Base-by-base conservation (phyloP, 2,888 invertebrate species). In the Aporophyla nigra region DNA sequence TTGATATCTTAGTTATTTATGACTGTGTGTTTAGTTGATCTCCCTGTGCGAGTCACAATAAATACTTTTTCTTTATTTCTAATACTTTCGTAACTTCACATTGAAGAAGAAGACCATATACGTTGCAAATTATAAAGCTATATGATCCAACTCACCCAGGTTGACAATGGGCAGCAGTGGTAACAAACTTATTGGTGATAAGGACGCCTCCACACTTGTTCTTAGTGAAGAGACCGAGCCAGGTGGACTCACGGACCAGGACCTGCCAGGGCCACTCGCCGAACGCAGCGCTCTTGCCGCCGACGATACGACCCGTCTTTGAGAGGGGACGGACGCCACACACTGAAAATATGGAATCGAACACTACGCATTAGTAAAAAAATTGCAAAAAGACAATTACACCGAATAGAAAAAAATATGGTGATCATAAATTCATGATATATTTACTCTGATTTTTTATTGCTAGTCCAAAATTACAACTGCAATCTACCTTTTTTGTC, bases 221-320 rank as follows among this genome's bases (percentile, higher is more conserved):
- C 94, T 99, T 99, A 67, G 99, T 99, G 94, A 99, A 99, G 33
- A 99, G 97, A 0, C 99, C 99, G 62, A 99, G 96, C 99, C 99
- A 99, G 0, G 99, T 99, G 2, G 99, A 98, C 94, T 99, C 99
- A 56, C 99, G 97, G 0, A 99, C 98, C 46, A 99, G 96, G 1
- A 99, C 99, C 91, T 99, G 99, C 99, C 99, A 99, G 0, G 99
- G 99, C 97, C 98, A 99, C 90, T 98, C 98, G 5, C 99, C 99
- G 90, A 99, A 99, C 7, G 97, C 97, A 0, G 99, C 97, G 74
- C 98, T 98, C 94, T 98, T 98, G 5, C 99, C 99, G 71, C 99
- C 99, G 6, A 99, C 99, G 84, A 99, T 99, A 85, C 99, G 97
- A 0, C 98, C 99, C 0, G 97, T 97, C 91, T 98, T 98, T 70